Evolutionary conservation across 2,113 vertebrate genomes (phyloP).

Genomic region (Hydrolagus affinis): DNA sequence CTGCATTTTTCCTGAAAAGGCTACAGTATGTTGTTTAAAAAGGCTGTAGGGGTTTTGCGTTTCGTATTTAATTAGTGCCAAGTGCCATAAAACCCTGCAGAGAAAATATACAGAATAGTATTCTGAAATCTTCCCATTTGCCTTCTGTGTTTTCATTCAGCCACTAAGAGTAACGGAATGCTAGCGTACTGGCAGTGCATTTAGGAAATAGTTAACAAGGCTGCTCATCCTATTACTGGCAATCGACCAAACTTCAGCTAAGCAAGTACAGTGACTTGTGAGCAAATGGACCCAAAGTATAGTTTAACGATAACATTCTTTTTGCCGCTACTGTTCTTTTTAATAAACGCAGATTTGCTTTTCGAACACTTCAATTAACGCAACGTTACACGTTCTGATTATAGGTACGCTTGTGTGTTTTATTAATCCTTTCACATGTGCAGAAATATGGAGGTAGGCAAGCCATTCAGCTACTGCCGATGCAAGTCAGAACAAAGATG

Average conservation of each 20-base stretch:
- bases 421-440: neutral
- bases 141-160: neutral
- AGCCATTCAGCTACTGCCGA: neutral
- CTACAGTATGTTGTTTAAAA: neutral
- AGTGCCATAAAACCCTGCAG: neutral
- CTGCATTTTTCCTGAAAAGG: neutral
- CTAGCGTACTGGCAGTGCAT: neutral
- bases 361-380: neutral
- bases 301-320: neutral
- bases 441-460: neutral
- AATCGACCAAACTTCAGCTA: neutral
- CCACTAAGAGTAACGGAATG: neutral
- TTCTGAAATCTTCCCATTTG: neutral
- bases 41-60: neutral
- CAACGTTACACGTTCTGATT: neutral
- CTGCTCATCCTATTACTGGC: neutral
- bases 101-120: neutral
- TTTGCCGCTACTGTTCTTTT: neutral
- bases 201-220: neutral
- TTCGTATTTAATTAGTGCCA: neutral
- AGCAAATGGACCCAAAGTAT: neutral
- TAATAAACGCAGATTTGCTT: neutral
- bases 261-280: neutral
- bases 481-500: neutral
- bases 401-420: neutral